These are phyloP conservation scores for Notechis scutatus DNA, from an alignment of 2,113 vertebrate species.

Conservation along the genomic window DNA sequence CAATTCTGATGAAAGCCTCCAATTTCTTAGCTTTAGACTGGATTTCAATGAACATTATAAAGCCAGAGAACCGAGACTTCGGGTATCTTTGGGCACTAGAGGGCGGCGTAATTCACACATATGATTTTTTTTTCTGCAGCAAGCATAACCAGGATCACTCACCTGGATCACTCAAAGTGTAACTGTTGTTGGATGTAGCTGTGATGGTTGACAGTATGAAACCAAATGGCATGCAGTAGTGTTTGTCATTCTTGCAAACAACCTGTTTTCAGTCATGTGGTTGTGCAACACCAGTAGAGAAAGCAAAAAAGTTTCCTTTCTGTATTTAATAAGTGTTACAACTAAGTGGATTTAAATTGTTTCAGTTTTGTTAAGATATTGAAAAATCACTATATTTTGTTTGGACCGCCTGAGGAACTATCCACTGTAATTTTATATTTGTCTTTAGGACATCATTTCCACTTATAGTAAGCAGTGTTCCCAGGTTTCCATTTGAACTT, in stretches of 20 bases:
- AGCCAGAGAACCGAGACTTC: constrained; percentile 86
- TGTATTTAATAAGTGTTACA: constrained; percentile 36
- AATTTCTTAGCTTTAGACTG: constrained; percentile 93
- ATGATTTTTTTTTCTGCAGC: constrained; percentile 57
- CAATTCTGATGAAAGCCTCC: constrained; percentile 87
- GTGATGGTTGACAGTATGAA: neutral
- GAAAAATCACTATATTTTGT: constrained; percentile 33
- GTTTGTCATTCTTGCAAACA: constrained; percentile 34
- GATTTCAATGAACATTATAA: constrained; percentile 96
- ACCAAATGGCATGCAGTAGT: constrained; percentile 37
- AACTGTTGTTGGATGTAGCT: constrained; percentile 29
- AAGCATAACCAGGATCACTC: constrained; percentile 2
- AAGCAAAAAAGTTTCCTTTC: constrained; percentile 36
- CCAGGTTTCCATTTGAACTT: constrained; percentile 63
- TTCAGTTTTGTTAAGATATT: constrained; percentile 46
- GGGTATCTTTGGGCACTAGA: constrained; percentile 80
- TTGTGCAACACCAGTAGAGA: constrained; percentile 33
- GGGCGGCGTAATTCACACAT: constrained; percentile 82
- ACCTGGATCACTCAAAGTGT: neutral
- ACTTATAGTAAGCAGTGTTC: constrained; percentile 58
- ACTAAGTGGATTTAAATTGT: constrained; percentile 43
- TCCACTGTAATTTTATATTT: constrained; percentile 42
- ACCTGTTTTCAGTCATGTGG: neutral
- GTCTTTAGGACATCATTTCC: constrained; percentile 40
- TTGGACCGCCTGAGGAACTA: constrained; percentile 53